Evolutionary conservation across 1,140 invertebrate species (phyloP).

Genomic region (Eulimnadia texana): DNA sequence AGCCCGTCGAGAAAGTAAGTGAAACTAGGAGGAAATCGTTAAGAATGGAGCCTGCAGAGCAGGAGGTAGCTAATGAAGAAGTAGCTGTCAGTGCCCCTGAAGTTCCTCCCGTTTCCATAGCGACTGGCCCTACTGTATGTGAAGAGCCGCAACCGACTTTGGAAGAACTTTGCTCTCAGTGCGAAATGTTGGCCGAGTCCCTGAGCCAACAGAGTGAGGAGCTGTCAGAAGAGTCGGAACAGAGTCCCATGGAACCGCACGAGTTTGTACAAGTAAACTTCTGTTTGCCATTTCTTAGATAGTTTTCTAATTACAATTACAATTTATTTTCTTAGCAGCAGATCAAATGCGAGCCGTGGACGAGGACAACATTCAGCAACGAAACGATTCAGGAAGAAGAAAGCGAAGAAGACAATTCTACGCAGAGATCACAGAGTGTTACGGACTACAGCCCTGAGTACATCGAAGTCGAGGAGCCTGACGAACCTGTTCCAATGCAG

Average conservation of each 20-base stretch:
- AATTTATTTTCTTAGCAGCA: background rate
- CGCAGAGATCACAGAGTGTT: background rate
- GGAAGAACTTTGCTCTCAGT: conserved; percentile 17
- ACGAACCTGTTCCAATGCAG: conserved; percentile 63
- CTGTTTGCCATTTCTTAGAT: too few species aligned
- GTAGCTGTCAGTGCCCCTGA: background rate
- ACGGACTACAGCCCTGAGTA: conserved; percentile 13
- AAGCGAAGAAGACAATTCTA: background rate
- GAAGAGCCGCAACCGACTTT: conserved; percentile 8
- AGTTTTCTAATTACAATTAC: too few species aligned
- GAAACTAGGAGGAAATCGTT: conserved; percentile 14
- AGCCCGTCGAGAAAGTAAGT: too few species aligned
- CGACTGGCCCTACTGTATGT: background rate
- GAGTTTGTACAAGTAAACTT: background rate
- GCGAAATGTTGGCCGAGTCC: conserved; percentile 17
- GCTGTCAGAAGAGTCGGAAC: conserved; percentile 1
- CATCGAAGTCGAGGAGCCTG: conserved; percentile 61
- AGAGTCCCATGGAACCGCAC: background rate
- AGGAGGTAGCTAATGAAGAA: background rate
- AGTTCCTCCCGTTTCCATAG: background rate
- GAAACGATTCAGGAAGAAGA: background rate
- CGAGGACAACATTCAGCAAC: conserved; percentile 16
- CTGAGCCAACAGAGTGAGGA: conserved; percentile 14
- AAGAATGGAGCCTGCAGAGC: too few species aligned
- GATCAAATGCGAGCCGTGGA: conserved; percentile 17